Conservation (phyloP, 92 coral and sea anemone genomes). For the Parazoanthus atlanticus region DNA sequence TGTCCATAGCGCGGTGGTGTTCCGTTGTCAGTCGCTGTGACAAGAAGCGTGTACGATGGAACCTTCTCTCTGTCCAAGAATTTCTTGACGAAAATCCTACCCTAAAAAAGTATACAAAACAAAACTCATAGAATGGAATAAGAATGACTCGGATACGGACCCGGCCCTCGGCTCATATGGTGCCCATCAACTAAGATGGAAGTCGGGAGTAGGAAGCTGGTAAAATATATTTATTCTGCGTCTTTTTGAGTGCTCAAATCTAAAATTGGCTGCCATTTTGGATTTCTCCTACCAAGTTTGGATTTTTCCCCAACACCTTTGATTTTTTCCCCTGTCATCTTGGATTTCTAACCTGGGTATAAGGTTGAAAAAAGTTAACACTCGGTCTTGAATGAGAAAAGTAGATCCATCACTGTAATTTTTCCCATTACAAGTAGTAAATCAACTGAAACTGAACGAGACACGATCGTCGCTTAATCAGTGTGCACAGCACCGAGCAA, state of each 20-base stretch:
- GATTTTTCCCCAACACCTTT: too few species aligned
- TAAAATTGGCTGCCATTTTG: too few species aligned
- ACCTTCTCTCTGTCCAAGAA: conserved; percentile 76
- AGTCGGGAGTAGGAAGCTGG: background rate
- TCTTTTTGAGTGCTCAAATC: too few species aligned
- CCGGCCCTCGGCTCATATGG: background rate
- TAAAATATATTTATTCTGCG: too few species aligned
- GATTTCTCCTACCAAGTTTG: too few species aligned
- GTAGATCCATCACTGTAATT: too few species aligned
- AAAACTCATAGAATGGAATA: background rate
- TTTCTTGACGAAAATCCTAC: conserved; percentile 70
- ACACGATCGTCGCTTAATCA: background rate
- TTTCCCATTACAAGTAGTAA: too few species aligned
- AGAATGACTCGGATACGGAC: background rate
- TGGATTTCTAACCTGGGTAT: too few species aligned
- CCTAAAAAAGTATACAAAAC: conserved; percentile 46
- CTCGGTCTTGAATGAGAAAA: background rate
- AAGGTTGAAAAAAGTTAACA: background rate
- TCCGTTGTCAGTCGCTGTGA: conserved; percentile 82
- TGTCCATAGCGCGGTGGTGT: conserved; percentile 82
- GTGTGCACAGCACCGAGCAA: background rate
- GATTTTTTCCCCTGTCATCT: too few species aligned
- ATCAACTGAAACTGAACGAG: background rate
- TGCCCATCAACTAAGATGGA: background rate
- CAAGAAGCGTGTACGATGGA: conserved; percentile 70